Evolutionary conservation across 2,113 vertebrate species (phyloP), one percentile per base, ranked within the genome.

Genomic region (Platycercus adscitus): DNA sequence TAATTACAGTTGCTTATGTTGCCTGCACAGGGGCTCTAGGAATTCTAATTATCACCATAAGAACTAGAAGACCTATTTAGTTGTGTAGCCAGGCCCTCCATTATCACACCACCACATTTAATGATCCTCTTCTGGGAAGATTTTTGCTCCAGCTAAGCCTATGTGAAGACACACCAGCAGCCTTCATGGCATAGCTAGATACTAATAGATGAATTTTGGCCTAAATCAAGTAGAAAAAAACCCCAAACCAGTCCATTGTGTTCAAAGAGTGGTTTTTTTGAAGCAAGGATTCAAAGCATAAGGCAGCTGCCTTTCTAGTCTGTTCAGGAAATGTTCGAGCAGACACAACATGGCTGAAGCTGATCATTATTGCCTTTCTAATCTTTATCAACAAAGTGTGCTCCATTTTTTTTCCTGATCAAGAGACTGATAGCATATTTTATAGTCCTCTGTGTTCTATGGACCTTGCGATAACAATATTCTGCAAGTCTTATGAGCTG

Each of bases 321-420:
- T 89, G 49, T 83, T 58, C 75, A 89, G 87, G 75, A 96, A 91
- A 80, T 33, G 50, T 83, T 72, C 53, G 53, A 90, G 21, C 25
- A 83, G 87, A 89, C 23, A 88, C 1, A 0, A 82, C 46, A 61
- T 55, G 66, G 50, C 64, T 83, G 76, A 77, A 76, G 60, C 55
- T 89, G 85, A 76, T 92, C 39, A 76, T 95, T 93, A 89, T 65
- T 96, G 46, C 41, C 71, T 91, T 86, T 92, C 81, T 91, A 93
- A 92, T 91, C 84, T 84, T 84, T 89, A 81, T 69, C 84, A 92
- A 82, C 73, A 88, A 69, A 88, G 37, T 39, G 18, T 2, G 12
- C 6, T 90, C 18, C 2, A 15, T 13, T 39, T 81, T 46, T 80
- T 93, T 80, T 79, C 75, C 84, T 85, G 49, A 50, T 88, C 78